Evolutionary conservation across 2,888 invertebrate genomes (phyloP).

Genomic region (Drosophila emarginata): DNA sequence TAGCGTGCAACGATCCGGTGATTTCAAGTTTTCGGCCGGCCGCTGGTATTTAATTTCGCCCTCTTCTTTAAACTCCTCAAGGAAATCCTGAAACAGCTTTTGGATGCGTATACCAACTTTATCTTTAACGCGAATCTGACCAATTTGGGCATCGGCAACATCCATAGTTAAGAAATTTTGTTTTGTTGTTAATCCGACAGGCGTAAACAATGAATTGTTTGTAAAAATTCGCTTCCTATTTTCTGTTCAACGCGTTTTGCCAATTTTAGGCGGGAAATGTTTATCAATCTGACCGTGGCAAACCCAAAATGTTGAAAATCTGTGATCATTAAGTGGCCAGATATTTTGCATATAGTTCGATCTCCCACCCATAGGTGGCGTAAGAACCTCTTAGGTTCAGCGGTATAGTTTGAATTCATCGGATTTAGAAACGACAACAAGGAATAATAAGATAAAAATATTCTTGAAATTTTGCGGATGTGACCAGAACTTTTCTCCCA

Average conservation of each 20-base stretch:
- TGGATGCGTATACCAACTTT: slow-evolving; percentile 96
- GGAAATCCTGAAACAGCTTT: slow-evolving; percentile 97
- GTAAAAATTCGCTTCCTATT: not conserved
- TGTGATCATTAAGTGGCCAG: not conserved
- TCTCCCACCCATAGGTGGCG: no score
- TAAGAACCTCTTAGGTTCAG: no score
- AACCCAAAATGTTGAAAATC: not conserved
- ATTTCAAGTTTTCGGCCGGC: slow-evolving; percentile 90
- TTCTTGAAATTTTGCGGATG: no score
- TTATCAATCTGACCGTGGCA: not conserved
- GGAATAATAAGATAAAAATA: no score
- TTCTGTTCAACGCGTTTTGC: not conserved
- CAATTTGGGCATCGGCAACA: slow-evolving; percentile 89
- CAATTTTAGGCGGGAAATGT: slow-evolving; percentile 1
- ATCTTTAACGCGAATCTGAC: slow-evolving; percentile 91
- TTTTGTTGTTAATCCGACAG: not conserved
- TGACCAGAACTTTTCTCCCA: no score
- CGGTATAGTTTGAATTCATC: no score
- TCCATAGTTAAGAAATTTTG: slow-evolving; percentile 85
- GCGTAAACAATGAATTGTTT: slow-evolving; percentile 1
- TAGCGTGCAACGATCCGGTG: slow-evolving; percentile 95
- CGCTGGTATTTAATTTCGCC: slow-evolving; percentile 94
- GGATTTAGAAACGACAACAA: no score
- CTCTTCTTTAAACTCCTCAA: slow-evolving; percentile 96
- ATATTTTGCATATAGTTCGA: not conserved